Percentiles rank a stretch among this genome's conserved stretches.
phyloP scores from a whole-genome alignment of 2,113 vertebrate genomes.

The Spermophilus dauricus region DNA sequence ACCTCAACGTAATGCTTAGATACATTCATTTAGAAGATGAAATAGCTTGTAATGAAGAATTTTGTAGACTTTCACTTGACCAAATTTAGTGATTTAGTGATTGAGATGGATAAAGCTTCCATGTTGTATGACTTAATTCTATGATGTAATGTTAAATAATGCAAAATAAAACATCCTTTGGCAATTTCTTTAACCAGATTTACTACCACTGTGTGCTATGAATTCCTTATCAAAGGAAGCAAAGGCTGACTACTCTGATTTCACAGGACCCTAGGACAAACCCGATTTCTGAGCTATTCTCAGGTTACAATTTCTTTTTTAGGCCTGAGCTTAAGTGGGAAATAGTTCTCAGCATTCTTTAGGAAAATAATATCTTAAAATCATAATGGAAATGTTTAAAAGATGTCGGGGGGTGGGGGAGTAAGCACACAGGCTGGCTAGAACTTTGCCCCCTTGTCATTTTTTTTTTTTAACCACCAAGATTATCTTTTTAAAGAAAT shows the following conservation, averaged over 20 bases:
- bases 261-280: slow-evolving; percentile 12
- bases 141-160: slow-evolving; percentile 19
- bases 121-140: slow-evolving; percentile 49
- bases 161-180: slow-evolving; percentile 30
- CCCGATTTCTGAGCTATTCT: not conserved
- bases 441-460: not conserved
- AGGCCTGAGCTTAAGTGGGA: slow-evolving; percentile 22
- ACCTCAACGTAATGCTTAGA: not conserved
- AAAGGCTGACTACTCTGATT: not conserved
- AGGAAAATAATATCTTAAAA: slow-evolving; percentile 53
- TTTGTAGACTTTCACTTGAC: not conserved
- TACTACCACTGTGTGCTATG: not conserved
- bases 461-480: slow-evolving; percentile 40
- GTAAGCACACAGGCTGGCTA: not conserved
- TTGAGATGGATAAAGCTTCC: not conserved
- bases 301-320: slow-evolving; percentile 63
- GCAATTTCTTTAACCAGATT: not conserved
- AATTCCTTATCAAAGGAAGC: slow-evolving; percentile 8
- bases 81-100: not conserved
- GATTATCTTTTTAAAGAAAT: slow-evolving; percentile 59
- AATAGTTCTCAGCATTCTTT: slow-evolving; percentile 55
- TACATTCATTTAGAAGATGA: not conserved
- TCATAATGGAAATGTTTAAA: slow-evolving; percentile 30
- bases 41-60: slow-evolving; percentile 41
- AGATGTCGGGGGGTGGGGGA: not conserved